phyloP scores from a whole-genome alignment of 2,113 vertebrate genomes.

The Antigone vipio region DNA sequence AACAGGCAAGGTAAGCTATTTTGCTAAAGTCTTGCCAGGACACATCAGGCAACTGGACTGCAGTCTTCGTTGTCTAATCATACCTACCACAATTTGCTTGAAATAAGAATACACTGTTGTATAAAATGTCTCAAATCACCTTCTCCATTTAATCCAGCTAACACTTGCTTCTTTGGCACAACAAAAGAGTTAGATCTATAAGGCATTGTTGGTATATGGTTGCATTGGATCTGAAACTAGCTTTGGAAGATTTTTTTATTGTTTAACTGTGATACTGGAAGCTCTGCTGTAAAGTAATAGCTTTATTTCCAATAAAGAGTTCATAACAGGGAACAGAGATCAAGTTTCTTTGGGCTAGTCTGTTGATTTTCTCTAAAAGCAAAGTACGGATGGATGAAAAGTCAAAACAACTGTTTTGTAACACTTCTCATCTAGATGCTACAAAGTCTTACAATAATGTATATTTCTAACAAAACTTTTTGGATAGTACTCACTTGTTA shows the following conservation, averaged over 20 bases:
- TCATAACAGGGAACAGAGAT: background rate
- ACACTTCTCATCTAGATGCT: background rate
- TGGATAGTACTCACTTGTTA: background rate
- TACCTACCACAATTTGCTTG: background rate
- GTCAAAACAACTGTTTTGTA: background rate
- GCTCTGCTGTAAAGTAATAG: background rate
- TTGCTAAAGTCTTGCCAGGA: background rate
- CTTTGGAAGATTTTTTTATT: background rate
- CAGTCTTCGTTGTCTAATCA: background rate
- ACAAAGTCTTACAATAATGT: background rate
- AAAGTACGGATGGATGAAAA: background rate
- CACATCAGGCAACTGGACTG: background rate
- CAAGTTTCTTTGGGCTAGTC: background rate
- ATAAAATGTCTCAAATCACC: background rate
- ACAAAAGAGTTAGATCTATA: background rate
- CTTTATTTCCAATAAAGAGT: background rate
- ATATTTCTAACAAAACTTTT: background rate
- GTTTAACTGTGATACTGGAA: background rate
- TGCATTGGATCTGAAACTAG: background rate
- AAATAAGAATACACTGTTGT: background rate
- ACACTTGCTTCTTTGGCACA: background rate
- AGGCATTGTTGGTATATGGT: background rate
- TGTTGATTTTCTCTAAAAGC: background rate
- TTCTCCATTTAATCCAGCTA: background rate
- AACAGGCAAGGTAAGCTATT: background rate